Conservation (phyloP, 2,797 vertebrate species). For the Glossophaga mutica region DNA sequence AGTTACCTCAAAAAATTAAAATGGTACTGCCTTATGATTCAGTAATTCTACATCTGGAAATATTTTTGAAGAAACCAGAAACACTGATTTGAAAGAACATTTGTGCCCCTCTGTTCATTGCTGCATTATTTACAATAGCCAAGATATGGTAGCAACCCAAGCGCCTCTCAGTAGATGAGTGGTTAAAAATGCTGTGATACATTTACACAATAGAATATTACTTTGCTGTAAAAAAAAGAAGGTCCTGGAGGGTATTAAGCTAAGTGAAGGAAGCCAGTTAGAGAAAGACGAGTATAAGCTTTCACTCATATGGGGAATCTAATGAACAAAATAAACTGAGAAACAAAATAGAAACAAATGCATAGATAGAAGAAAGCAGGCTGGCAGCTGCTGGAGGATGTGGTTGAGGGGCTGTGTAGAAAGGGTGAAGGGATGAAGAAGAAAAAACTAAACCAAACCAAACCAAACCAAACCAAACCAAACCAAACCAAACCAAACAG, state of each 20-base stretch:
- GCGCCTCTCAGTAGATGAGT: neutral
- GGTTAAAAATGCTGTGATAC: neutral
- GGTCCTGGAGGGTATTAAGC: neutral
- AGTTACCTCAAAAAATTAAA: neutral
- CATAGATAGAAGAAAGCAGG: neutral
- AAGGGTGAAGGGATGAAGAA: neutral
- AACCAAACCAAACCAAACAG: too few relatives aligned
- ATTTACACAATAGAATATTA: neutral
- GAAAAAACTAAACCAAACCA: neutral
- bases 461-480: too few relatives aligned
- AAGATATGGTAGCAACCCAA: neutral
- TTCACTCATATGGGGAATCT: neutral
- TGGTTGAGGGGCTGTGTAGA: neutral
- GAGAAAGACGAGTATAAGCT: neutral
- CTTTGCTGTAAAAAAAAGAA: neutral
- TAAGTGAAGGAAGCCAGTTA: neutral
- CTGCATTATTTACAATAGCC: neutral
- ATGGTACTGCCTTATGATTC: neutral
- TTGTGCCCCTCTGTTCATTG: neutral
- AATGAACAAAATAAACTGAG: neutral
- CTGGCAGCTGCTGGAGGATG: neutral
- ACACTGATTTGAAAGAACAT: neutral
- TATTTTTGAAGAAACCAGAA: neutral
- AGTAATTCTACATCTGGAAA: neutral
- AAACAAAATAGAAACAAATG: neutral